Evolutionary conservation across 2,888 invertebrate genomes (phyloP), one percentile per base, ranked within the genome.

Genomic region (Dendrolimus houi): DNA sequence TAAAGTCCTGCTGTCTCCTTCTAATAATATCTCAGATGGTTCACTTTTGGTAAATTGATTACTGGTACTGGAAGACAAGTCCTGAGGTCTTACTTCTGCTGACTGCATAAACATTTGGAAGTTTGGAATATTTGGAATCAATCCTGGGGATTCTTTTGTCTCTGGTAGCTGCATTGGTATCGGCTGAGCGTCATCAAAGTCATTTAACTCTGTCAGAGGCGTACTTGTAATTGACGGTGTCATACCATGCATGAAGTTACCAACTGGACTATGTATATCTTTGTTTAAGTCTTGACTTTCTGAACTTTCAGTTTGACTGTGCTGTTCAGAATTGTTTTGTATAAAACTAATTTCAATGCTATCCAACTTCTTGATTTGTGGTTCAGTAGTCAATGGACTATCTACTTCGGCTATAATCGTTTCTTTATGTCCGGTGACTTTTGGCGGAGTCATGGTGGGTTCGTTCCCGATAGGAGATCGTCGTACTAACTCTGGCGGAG

Each of bases 321-420:
- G 10, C 7, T 47, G 47, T 12, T 65, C 60, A 2, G 75, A 63
- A 62, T 77, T 68, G 52, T 87, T 84, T 59, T 78, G 70, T 3
- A 88, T 69, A 58, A 83, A 88, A 29, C 79, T 71, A 61, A 88
- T 77, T 54, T 90, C 89, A 9, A 89, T 72, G 62, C 88, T 90
- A 41, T 89, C 86, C 78, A 88, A 83, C 69, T 81, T 87, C 17
- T 80, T 81, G 1, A 87, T 57, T 29, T 64, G 62, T 7, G 81
- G 81, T 47, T 81, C 74, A 1, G 64, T 56, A n/a, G 62, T 63
- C 52, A 81, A 61, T 52, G 85, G 87, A 57, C 74, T 77, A 12
- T 60, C 64, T 8, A 70, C 67, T 55, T 77, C 71, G 0, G 55
- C 14, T 58, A 56, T 56, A 29, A 29, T 29, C 29, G 6, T 29